Percentiles rank a stretch among this genome's conserved stretches.
phyloP scores from a whole-genome alignment of 2,797 vertebrate species.

The Furcifer pardalis region DNA sequence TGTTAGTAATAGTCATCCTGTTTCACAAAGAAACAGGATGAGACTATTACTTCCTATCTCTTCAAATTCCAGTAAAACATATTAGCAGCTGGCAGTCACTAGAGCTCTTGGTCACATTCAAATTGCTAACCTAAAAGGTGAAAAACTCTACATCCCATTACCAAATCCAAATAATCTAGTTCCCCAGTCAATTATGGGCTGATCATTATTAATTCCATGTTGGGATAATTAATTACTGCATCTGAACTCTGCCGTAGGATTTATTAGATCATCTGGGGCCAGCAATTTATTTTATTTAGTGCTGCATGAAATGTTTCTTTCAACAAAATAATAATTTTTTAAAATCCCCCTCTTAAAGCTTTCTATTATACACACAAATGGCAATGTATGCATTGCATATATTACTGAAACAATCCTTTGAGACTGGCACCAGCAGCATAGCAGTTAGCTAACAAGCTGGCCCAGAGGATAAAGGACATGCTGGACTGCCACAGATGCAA shows the following conservation, averaged over 20 bases:
- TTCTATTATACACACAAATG: constrained; percentile 60
- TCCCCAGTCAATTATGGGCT: constrained; percentile 69
- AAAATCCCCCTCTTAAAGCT: constrained; percentile 38
- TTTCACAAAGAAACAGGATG: constrained; percentile 44
- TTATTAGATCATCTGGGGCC: constrained; percentile 66
- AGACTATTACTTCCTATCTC: constrained; percentile 52
- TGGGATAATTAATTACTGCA: constrained; percentile 66
- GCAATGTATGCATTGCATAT: constrained; percentile 64
- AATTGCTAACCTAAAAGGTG: constrained; percentile 71
- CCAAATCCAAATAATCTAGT: constrained; percentile 70
- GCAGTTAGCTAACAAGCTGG: constrained; percentile 69
- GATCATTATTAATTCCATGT: constrained; percentile 68
- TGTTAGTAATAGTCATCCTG: too few relatives aligned
- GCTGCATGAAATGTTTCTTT: constrained; percentile 57
- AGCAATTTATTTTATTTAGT: constrained; percentile 70
- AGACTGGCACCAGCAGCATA: constrained; percentile 58
- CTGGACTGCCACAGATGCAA: constrained; percentile 58
- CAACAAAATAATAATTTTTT: background rate
- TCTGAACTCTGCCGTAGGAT: constrained; percentile 63
- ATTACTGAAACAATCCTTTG: constrained; percentile 63
- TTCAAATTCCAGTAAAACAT: constrained; percentile 49
- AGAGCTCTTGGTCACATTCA: constrained; percentile 72
- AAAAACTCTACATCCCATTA: constrained; percentile 68
- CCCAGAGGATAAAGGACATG: constrained; percentile 64
- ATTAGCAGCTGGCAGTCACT: constrained; percentile 61